Percentiles rank a stretch among this genome's conserved stretches.
Evolutionary conservation across 2,888 invertebrate genomes (phyloP).

Genomic region (Acheta domesticus): DNA sequence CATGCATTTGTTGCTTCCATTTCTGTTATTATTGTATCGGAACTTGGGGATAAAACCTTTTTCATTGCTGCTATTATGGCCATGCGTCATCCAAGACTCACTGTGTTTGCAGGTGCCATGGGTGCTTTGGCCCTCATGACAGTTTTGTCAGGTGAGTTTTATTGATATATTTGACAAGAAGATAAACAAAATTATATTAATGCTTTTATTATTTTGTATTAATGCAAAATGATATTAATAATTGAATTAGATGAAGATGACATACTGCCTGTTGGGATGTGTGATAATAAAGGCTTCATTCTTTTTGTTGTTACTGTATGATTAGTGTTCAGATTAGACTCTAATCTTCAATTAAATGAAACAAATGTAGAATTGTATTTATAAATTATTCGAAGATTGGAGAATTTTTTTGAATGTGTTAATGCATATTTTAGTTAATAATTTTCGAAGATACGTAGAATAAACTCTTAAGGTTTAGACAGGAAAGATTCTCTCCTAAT

Average conservation of each 20-base stretch:
- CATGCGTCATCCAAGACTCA: conserved; percentile 90
- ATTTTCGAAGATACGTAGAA: too few species aligned
- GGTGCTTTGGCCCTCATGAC: conserved; percentile 91
- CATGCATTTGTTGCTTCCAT: conserved; percentile 93
- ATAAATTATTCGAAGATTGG: too few species aligned
- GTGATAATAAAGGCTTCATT: too few species aligned
- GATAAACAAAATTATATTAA: neutral
- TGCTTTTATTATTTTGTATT: conserved; percentile 12
- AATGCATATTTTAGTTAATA: too few species aligned
- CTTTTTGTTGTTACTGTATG: too few species aligned
- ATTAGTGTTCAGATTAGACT: too few species aligned
- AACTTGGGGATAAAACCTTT: conserved; percentile 98
- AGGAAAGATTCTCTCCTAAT: too few species aligned
- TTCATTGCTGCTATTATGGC: conserved; percentile 99
- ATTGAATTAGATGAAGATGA: neutral
- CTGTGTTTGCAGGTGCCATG: conserved; percentile 92
- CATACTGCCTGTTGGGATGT: too few species aligned
- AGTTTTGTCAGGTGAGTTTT: conserved; percentile 71
- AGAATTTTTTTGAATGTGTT: too few species aligned
- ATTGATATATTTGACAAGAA: neutral
- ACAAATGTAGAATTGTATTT: too few species aligned
- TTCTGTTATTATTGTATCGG: conserved; percentile 95
- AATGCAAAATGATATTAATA: conserved; percentile 23
- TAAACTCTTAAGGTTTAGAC: too few species aligned
- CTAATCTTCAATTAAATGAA: too few species aligned